These are phyloP conservation scores for Gallinago nigripennis DNA, from an alignment of 2,797 vertebrate genomes.

Conservation along the genomic window DNA sequence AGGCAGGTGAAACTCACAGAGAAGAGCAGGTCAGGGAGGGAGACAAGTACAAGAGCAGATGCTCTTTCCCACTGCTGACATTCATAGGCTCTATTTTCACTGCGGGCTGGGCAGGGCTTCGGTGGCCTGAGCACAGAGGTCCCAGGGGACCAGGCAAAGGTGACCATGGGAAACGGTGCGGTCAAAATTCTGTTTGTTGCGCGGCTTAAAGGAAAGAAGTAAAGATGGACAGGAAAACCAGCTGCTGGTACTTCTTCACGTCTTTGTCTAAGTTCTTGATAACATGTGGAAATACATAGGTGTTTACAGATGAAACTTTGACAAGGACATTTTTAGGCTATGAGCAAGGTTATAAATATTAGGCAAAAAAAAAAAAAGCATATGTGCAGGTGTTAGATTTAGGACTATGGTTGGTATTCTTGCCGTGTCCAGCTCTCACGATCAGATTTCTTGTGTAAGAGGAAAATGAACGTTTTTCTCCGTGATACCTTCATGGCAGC, in stretches of 20 bases:
- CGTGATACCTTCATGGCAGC: no score
- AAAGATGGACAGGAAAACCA: background rate
- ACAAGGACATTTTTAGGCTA: background rate
- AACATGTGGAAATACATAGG: background rate
- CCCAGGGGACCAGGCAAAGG: background rate
- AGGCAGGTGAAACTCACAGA: background rate
- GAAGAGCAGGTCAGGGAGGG: background rate
- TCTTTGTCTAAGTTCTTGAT: background rate
- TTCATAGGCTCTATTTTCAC: background rate
- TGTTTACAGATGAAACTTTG: background rate
- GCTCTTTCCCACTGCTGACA: background rate
- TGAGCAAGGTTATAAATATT: background rate
- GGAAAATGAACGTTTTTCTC: background rate
- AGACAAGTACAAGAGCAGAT: background rate
- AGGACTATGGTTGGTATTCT: no score
- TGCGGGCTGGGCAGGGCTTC: background rate
- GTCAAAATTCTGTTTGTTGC: background rate
- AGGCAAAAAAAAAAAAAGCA: background rate
- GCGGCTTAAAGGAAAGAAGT: background rate
- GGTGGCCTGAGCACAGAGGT: background rate
- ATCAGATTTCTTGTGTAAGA: background rate
- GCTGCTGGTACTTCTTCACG: background rate
- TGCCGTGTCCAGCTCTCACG: background rate
- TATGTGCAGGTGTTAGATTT: background rate
- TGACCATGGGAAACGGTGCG: background rate